Evolutionary conservation across 2,113 vertebrate species (phyloP).

Genomic region (Erythrocercus mccallii): DNA sequence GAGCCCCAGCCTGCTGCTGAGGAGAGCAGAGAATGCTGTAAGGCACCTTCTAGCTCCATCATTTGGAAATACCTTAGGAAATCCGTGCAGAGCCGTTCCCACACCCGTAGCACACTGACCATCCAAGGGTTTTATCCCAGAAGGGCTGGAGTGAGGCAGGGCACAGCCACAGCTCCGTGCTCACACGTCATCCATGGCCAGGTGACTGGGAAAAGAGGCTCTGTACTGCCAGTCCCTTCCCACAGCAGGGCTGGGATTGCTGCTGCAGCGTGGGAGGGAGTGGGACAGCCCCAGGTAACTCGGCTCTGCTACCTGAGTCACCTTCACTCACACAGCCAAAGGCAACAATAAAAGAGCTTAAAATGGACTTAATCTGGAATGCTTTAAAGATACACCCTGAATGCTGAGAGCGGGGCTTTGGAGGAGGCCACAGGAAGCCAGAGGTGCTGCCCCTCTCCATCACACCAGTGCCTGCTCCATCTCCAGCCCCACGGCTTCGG

Average conservation of each 20-base stretch:
- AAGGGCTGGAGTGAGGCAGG: background rate
- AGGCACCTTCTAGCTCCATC: conserved; percentile 45
- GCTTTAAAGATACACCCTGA: background rate
- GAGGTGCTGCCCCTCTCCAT: background rate
- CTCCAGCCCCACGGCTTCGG: fast-evolving
- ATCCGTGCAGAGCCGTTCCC: background rate
- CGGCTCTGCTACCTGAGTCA: background rate
- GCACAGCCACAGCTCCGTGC: background rate
- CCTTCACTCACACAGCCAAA: background rate
- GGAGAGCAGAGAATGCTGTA: background rate
- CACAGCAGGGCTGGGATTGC: background rate
- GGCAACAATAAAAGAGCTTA: background rate
- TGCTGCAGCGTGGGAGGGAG: background rate
- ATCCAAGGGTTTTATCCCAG: background rate
- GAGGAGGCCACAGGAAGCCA: background rate
- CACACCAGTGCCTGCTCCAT: background rate
- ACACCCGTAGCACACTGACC: fast-evolving
- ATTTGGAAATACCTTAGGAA: background rate
- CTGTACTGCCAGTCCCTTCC: background rate
- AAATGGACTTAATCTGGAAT: background rate
- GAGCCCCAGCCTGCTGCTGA: background rate
- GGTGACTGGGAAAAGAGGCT: background rate
- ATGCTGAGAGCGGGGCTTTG: background rate
- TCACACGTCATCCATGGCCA: fast-evolving
- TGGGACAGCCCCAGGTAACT: background rate